Conservation (phyloP, 2,797 vertebrate genomes). For the Triplophysa bombifrons region DNA sequence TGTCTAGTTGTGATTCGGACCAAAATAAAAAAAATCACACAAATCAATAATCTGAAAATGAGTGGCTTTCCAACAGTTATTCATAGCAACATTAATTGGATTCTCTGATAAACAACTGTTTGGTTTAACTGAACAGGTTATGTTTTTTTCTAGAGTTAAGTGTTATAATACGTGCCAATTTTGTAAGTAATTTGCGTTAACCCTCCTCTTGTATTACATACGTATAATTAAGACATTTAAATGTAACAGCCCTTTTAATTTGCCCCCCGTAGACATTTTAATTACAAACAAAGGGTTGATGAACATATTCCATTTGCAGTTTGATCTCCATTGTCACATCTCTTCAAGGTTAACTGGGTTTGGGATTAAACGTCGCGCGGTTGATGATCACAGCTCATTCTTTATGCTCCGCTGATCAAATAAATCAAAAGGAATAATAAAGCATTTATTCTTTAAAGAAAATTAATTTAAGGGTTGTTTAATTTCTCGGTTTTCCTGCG, state of each 20-base stretch:
- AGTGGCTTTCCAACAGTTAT: background rate
- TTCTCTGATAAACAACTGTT: background rate
- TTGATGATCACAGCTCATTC: background rate
- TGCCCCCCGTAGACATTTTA: slow-evolving; percentile 1
- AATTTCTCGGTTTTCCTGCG: background rate
- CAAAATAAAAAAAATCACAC: too few relatives aligned
- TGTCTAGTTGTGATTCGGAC: too few relatives aligned
- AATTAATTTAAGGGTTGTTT: background rate
- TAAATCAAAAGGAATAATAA: background rate
- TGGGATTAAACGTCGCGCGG: background rate
- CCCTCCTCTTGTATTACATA: slow-evolving; percentile 1
- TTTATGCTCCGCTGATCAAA: background rate
- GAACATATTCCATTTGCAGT: slow-evolving; percentile 6
- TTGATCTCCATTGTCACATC: slow-evolving; percentile 2
- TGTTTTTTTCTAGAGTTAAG: background rate
- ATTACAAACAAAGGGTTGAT: slow-evolving; percentile 12
- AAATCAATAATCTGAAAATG: background rate
- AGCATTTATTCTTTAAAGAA: background rate
- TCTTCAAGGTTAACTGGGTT: slow-evolving; percentile 8
- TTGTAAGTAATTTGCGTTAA: slow-evolving; percentile 4
- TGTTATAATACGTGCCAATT: background rate
- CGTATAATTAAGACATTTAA: slow-evolving; percentile 2
- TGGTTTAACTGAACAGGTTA: background rate
- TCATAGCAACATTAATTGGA: background rate
- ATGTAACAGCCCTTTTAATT: slow-evolving; percentile 17